phyloP scores from a whole-genome alignment of 2,888 invertebrate species.

The Horisme vitalbata region DNA sequence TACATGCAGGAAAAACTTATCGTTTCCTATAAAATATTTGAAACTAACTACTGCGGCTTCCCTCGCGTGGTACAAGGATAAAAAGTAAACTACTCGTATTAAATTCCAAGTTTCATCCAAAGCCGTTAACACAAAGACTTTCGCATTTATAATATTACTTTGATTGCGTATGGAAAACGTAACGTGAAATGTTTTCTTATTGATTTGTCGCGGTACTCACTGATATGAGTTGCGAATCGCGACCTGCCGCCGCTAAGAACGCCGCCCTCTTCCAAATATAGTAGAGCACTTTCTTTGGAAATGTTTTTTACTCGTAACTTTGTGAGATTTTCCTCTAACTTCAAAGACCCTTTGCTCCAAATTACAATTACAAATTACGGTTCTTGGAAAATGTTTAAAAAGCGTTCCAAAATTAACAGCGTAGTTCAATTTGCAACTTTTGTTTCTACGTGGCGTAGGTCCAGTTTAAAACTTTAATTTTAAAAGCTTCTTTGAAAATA shows the following conservation, averaged over 20 bases:
- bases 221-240: slow-evolving; percentile 24
- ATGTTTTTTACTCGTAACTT: slow-evolving; percentile 36
- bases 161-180: background rate
- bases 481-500: too few species aligned
- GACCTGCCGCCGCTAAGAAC: background rate
- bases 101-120: too few species aligned
- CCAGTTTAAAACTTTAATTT: slow-evolving; percentile 12
- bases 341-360: slow-evolving; percentile 39
- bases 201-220: slow-evolving; percentile 17
- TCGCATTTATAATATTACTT: background rate
- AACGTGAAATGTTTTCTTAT: slow-evolving; percentile 1
- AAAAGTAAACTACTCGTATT: too few species aligned
- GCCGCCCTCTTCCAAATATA: slow-evolving; percentile 20
- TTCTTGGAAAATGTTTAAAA: slow-evolving; percentile 36
- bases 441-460: slow-evolving; percentile 22
- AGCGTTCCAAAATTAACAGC: slow-evolving; percentile 36
- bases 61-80: too few species aligned
- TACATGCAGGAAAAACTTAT: too few species aligned
- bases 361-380: slow-evolving; percentile 40
- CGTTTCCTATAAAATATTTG: too few species aligned
- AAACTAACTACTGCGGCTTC: too few species aligned
- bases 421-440: slow-evolving; percentile 35
- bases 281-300: slow-evolving; percentile 31
- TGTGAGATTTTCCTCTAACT: slow-evolving; percentile 36
- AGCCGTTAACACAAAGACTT: too few species aligned